A percentile compares a stretch with the other conserved stretches of the same genome.
Evolutionary conservation across 2,888 invertebrate genomes (phyloP).

Genomic region (Silvanus unidentatus): DNA sequence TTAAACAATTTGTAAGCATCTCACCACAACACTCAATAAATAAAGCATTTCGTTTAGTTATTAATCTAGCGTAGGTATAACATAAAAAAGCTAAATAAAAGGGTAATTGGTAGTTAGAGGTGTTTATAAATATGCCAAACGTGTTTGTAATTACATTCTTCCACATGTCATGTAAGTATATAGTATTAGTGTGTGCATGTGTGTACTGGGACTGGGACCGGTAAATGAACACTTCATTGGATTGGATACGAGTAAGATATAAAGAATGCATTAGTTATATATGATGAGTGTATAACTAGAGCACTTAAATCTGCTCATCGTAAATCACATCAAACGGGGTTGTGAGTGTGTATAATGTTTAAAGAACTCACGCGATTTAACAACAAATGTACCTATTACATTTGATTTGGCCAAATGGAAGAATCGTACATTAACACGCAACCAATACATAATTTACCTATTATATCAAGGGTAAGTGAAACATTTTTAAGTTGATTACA

Average conservation of each 20-base stretch:
- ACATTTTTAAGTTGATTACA: no score
- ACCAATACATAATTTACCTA: no score
- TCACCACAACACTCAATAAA: no score
- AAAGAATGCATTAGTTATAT: constrained; percentile 16
- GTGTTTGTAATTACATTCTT: constrained; percentile 24
- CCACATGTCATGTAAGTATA: constrained; percentile 21
- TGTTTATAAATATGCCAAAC: constrained; percentile 24
- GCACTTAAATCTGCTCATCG: constrained; percentile 26
- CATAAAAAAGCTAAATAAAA: constrained; percentile 1
- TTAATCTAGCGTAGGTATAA: no score
- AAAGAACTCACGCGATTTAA: constrained; percentile 6
- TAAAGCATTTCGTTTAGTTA: no score
- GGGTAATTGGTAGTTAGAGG: constrained; percentile 14
- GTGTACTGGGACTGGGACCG: constrained; percentile 5
- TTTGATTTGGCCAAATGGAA: no score
- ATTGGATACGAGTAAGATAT: constrained; percentile 3
- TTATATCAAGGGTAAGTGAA: no score
- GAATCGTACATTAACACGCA: no score
- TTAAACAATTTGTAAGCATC: no score
- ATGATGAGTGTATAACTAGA: constrained; percentile 25
- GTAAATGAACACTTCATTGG: constrained; percentile 14
- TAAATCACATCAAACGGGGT: constrained; percentile 20
- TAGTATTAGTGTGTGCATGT: constrained; percentile 4
- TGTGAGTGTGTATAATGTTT: no score
- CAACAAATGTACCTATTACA: no score